A percentile compares a stretch with the other conserved stretches of the same genome.
Conservation (phyloP, 2,797 vertebrate species). For the Syngnathus rostellatus region DNA sequence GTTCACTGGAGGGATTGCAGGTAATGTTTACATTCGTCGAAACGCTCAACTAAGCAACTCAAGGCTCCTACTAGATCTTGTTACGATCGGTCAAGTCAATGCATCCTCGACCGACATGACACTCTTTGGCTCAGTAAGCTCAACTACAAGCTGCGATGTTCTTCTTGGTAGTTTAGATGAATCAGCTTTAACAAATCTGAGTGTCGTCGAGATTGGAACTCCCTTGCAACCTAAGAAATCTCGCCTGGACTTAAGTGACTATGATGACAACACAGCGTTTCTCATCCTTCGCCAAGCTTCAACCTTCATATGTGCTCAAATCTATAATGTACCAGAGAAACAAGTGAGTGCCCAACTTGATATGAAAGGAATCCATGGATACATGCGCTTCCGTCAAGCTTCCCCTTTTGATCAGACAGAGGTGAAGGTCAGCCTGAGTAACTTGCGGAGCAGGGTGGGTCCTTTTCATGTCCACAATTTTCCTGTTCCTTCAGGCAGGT, state of each 20-base stretch:
- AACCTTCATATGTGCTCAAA: conserved; percentile 52
- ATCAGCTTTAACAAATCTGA: conserved; percentile 40
- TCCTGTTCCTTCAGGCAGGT: conserved; percentile 57
- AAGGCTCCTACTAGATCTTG: conserved; percentile 59
- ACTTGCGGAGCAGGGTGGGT: conserved; percentile 46
- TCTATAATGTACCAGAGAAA: conserved; percentile 54
- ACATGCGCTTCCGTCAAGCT: conserved; percentile 61
- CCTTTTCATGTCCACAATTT: conserved; percentile 70
- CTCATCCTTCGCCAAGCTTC: conserved; percentile 45
- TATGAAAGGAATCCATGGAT: conserved; percentile 68
- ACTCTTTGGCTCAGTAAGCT: conserved; percentile 41
- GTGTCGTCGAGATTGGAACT: conserved; percentile 54
- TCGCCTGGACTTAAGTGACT: conserved; percentile 40
- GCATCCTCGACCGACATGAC: conserved; percentile 25
- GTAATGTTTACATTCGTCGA: conserved; percentile 67
- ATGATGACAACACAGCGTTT: conserved; percentile 29
- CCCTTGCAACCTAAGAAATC: conserved; percentile 52
- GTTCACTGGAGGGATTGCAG: conserved; percentile 58
- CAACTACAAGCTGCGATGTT: conserved; percentile 40
- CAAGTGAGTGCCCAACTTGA: conserved; percentile 55
- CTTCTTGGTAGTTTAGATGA: conserved; percentile 36
- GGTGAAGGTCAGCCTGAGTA: conserved; percentile 56
- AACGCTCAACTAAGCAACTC: conserved; percentile 12
- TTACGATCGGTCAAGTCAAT: conserved; percentile 40
- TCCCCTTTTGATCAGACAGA: conserved; percentile 71